These are phyloP conservation scores for Hermaeophaga mercurialis DNA, from an alignment of 2,888 invertebrate species.

Conservation along the genomic window DNA sequence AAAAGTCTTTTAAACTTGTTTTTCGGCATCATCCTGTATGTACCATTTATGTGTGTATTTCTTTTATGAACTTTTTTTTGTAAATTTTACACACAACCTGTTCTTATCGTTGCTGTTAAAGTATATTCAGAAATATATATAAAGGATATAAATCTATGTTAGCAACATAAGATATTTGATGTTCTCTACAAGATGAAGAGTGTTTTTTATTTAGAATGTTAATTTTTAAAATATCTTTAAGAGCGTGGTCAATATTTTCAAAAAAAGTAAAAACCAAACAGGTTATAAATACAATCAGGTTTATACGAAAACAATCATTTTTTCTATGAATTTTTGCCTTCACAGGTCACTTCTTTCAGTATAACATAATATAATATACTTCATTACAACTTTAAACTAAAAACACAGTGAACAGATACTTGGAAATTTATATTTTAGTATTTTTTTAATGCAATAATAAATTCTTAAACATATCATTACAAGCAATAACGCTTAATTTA, in stretches of 20 bases:
- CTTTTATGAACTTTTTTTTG: conserved; percentile 3
- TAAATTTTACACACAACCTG: conserved; percentile 25
- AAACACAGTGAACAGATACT: too few relatives aligned
- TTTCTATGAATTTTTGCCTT: conserved; percentile 19
- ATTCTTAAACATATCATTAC: conserved; percentile 26
- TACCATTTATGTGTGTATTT: neutral
- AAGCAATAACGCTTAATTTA: conserved; percentile 25
- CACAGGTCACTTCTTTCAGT: conserved; percentile 29
- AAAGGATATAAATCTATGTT: conserved; percentile 32
- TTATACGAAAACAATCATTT: conserved; percentile 36
- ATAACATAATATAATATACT: neutral
- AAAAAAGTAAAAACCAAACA: conserved; percentile 28
- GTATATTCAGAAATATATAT: conserved; percentile 24
- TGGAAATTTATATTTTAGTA: neutral
- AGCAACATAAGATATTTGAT: conserved; percentile 26
- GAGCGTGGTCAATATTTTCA: conserved; percentile 28
- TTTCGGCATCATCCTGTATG: conserved; percentile 2
- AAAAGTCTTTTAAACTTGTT: too few relatives aligned
- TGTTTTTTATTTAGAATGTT: conserved; percentile 8
- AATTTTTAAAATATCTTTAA: neutral
- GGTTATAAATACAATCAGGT: conserved; percentile 37
- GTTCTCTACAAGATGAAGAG: conserved; percentile 10
- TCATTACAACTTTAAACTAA: too few relatives aligned
- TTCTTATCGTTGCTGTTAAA: conserved; percentile 37
- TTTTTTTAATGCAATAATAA: conserved; percentile 11